These are phyloP conservation scores for Temnothorax longispinosus DNA, from an alignment of 1,140 invertebrate genomes.

Conservation along the genomic window DNA sequence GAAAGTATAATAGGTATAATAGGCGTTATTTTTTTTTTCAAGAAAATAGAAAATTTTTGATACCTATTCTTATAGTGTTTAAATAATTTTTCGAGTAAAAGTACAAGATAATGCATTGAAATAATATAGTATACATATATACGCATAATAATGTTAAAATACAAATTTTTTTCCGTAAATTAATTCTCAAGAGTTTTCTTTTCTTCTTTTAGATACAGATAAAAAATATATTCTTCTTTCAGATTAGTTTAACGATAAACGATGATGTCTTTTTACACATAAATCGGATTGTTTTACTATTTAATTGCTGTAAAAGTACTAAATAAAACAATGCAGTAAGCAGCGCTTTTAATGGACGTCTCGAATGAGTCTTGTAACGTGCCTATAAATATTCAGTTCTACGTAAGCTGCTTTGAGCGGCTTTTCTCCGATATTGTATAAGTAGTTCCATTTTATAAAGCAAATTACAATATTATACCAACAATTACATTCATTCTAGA, in stretches of 20 bases:
- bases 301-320: not conserved
- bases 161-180: not conserved
- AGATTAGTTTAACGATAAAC: not conserved
- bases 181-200: not conserved
- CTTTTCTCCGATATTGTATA: slow-evolving; percentile 28
- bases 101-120: not conserved
- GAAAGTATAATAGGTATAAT: not conserved
- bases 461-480: not conserved
- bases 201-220: not conserved
- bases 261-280: not conserved
- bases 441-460: slow-evolving; percentile 16
- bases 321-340: slow-evolving; percentile 28
- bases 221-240: not conserved
- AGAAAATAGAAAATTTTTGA: not conserved
- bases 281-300: slow-evolving; percentile 28
- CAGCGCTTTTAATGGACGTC: slow-evolving; percentile 13
- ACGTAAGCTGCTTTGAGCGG: slow-evolving; percentile 37
- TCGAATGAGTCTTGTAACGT: slow-evolving; percentile 51
- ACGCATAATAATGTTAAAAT: not conserved
- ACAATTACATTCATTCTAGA: not conserved
- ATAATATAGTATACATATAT: not conserved
- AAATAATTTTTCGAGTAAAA: not conserved
- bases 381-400: slow-evolving; percentile 59
- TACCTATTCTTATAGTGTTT: not conserved
- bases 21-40: not conserved